phyloP scores from a whole-genome alignment of 1,140 invertebrate genomes.

The Maconellicoccus hirsutus region DNA sequence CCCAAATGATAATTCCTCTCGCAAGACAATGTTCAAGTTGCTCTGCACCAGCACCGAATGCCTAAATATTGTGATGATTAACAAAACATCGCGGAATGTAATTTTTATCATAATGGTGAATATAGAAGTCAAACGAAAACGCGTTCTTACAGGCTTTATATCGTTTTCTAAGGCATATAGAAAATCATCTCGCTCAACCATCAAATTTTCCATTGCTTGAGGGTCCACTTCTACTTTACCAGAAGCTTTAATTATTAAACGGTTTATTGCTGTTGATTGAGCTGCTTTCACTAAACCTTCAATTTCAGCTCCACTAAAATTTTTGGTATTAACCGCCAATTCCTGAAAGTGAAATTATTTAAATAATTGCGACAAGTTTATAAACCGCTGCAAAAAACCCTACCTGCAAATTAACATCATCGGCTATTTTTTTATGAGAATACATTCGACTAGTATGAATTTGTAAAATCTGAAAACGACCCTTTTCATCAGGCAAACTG shows the following conservation, averaged over 20 bases:
- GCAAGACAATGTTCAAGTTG: slow-evolving; percentile 66
- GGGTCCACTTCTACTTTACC: slow-evolving; percentile 94
- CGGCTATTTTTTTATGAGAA: slow-evolving; percentile 76
- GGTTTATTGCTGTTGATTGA: slow-evolving; percentile 97
- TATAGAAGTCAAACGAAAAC: neutral
- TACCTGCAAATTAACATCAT: slow-evolving; percentile 66
- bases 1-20: slow-evolving; percentile 88
- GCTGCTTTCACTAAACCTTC: slow-evolving; percentile 96
- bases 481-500: slow-evolving; percentile 87
- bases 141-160: slow-evolving; percentile 74
- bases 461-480: slow-evolving; percentile 85
- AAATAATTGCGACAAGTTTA: neutral
- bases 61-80: slow-evolving; percentile 41
- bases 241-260: slow-evolving; percentile 90
- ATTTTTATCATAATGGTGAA: neutral
- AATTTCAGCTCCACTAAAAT: slow-evolving; percentile 98
- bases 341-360: slow-evolving; percentile 43
- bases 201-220: slow-evolving; percentile 89
- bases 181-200: slow-evolving; percentile 80
- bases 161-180: slow-evolving; percentile 92
- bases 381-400: neutral
- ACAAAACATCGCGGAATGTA: slow-evolving; percentile 20
- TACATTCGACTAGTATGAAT: slow-evolving; percentile 93
- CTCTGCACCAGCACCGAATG: slow-evolving; percentile 83
- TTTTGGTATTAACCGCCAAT: slow-evolving; percentile 81